Evolutionary conservation across 2,888 invertebrate species (phyloP), one percentile per base, ranked within the genome.

Genomic region (Drosophila acutilabella): DNA sequence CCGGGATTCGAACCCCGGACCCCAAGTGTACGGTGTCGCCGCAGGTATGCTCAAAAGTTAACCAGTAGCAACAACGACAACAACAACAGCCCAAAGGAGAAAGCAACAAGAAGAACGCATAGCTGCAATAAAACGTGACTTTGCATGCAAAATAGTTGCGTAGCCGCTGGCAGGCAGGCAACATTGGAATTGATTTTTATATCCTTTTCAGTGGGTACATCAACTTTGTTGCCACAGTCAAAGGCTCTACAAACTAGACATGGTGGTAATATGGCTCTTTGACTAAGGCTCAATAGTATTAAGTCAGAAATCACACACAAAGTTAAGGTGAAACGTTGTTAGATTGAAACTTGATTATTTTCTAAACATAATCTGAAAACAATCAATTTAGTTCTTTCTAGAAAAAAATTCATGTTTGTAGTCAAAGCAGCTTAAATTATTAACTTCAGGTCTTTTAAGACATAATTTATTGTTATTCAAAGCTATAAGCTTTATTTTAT

Each of bases 71-170:
- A 7, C 50, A 68, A 47, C 67, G 53, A 11, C 59, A 73, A 33
- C 41, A 47, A 42, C 36, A 64, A 51, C 65, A 61, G 40, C 52
- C 44, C 13, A 18, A 50, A 42, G 30, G 30, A 30, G 67, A 16
- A 36, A 56, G 50, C 18, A 61, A 18, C 65, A 64, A 42, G 45
- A 64, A 66, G 61, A 65, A 61, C 81, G 71, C 81, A 80, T 80
- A 75, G 78, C 88, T 84, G 83, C 81, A 89, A 89, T 88, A 86
- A 90, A 90, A 90, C 91, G 90, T 90, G 90, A 91, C 91, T 90
- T 78, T 83, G 91, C 91, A 91, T 90, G 81, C 82, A 80, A 88
- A 88, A 82, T 77, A 86, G 84, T 84, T 85, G 80, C 78, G 82
- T 80, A 66, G 86, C 83, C 72, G 68, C 50, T 48, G 69, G 76